These are phyloP conservation scores for Ophion ventricosus DNA, from an alignment of 2,888 invertebrate species.

Conservation along the genomic window DNA sequence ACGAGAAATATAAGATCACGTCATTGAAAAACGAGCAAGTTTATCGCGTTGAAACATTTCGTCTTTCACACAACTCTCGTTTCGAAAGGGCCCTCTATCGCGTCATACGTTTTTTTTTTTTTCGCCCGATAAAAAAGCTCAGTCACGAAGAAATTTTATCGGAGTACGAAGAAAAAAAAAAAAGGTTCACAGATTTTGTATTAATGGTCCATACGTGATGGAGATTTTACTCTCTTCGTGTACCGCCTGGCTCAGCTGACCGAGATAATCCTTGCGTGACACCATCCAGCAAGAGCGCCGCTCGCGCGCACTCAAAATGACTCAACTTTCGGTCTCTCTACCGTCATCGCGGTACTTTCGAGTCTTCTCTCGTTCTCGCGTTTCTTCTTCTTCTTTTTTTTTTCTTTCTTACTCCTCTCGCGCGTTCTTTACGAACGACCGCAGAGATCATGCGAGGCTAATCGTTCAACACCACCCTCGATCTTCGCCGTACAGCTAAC, in stretches of 20 bases:
- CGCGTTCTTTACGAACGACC: conserved; percentile 1
- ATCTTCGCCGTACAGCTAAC: conserved; percentile 19
- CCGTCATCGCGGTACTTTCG: conserved; percentile 15
- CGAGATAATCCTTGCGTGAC: conserved; percentile 59
- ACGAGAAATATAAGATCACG: neutral
- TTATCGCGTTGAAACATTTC: neutral
- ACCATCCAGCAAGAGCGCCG: conserved; percentile 38
- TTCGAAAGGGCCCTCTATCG: neutral
- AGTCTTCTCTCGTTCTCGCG: conserved; percentile 23
- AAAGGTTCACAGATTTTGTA: neutral
- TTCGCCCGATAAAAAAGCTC: neutral
- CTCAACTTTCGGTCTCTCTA: conserved; percentile 45
- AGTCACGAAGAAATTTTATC: neutral
- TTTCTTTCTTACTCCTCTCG: conserved; percentile 11
- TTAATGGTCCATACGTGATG: conserved; percentile 7
- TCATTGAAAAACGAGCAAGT: too few relatives aligned
- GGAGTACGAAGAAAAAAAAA: neutral
- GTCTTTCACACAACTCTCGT: neutral
- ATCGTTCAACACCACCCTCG: conserved; percentile 43
- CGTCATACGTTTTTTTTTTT: neutral
- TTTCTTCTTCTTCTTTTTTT: neutral
- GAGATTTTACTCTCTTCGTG: conserved; percentile 12
- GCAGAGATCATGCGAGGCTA: conserved; percentile 36
- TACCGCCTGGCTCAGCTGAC: conserved; percentile 44
- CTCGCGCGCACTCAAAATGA: conserved; percentile 44